A percentile compares a stretch with the other conserved stretches of the same genome.
Evolutionary conservation across 2,797 vertebrate species (phyloP).

Genomic region (Semotilus atromaculatus): DNA sequence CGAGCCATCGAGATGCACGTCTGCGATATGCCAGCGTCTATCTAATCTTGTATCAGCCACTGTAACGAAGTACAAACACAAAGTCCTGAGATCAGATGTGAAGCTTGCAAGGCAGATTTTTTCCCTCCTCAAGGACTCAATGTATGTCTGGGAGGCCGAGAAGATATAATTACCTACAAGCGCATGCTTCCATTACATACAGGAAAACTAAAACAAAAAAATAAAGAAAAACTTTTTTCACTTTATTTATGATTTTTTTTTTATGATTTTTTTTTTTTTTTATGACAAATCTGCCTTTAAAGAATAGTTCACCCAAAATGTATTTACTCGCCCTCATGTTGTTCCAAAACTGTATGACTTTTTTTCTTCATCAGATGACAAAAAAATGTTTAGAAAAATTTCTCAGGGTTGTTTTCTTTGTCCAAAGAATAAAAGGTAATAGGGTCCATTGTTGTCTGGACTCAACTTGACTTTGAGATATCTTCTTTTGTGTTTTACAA

Average conservation of each 20-base stretch:
- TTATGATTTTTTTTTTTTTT: neutral
- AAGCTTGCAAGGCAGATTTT: conserved; percentile 59
- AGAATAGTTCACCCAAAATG: neutral
- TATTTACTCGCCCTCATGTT: neutral
- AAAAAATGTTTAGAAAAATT: neutral
- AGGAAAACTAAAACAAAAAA: neutral
- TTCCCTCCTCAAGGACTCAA: conserved; percentile 75
- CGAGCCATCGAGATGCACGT: conserved; percentile 76
- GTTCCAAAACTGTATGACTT: neutral
- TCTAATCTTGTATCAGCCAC: conserved; percentile 82
- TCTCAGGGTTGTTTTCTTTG: neutral
- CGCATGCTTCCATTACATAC: conserved; percentile 13
- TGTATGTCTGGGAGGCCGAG: conserved; percentile 61
- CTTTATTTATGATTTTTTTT: neutral
- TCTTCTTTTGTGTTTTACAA: neutral
- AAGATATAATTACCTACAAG: conserved; percentile 19
- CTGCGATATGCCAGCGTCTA: conserved; percentile 75
- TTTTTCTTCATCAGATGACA: neutral
- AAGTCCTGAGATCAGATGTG: conserved; percentile 78
- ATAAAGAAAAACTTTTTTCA: no score
- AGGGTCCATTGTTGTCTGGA: neutral
- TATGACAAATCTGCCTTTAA: neutral
- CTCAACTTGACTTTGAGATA: neutral
- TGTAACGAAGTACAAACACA: conserved; percentile 80
- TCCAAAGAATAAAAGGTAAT: neutral